Conservation (phyloP, 2,113 vertebrate species). For the Hemiscyllium ocellatum region DNA sequence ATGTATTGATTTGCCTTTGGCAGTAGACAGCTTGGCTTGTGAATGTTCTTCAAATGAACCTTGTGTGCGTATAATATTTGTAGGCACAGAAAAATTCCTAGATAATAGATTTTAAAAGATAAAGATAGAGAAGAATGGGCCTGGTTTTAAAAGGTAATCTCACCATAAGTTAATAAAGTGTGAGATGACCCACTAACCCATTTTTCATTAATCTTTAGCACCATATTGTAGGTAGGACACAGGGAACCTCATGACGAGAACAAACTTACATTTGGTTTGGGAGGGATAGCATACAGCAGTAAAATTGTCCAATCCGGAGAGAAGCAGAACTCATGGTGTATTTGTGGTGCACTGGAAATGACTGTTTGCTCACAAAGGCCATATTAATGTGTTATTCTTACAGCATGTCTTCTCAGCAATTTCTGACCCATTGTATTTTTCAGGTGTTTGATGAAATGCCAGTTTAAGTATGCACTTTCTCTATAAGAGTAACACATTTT, state of each 20-base stretch:
- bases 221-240: background rate
- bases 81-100: background rate
- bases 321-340: background rate
- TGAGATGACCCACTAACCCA: background rate
- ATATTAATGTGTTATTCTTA: too few relatives aligned
- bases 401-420: too few relatives aligned
- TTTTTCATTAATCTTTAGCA: background rate
- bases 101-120: background rate
- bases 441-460: too few relatives aligned
- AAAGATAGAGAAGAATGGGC: background rate
- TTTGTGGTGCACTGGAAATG: too few relatives aligned
- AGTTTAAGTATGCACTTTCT: too few relatives aligned
- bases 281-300: background rate
- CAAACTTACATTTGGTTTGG: background rate
- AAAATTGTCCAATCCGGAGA: background rate
- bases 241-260: background rate
- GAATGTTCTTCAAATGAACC: background rate
- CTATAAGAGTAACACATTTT: too few relatives aligned
- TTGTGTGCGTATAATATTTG: background rate
- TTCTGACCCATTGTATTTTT: too few relatives aligned
- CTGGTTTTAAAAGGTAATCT: background rate
- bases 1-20: background rate
- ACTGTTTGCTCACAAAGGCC: too few relatives aligned
- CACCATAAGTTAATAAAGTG: background rate
- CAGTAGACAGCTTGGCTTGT: background rate